Percentiles rank a stretch among this genome's conserved stretches.
phyloP scores from a whole-genome alignment of 2,888 invertebrate genomes.

The Dynastes hyllus region DNA sequence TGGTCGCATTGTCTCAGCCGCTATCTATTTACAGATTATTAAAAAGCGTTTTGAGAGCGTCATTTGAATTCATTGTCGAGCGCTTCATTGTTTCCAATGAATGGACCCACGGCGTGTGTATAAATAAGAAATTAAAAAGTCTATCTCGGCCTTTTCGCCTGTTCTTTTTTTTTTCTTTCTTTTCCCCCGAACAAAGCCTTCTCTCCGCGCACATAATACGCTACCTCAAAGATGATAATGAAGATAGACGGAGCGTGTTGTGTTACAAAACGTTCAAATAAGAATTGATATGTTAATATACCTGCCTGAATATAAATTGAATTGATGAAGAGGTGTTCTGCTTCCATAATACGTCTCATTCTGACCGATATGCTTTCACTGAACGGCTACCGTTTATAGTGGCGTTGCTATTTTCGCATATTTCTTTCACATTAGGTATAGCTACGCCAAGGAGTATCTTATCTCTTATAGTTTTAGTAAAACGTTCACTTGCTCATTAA shows the following conservation, averaged over 20 bases:
- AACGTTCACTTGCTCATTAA: too few relatives aligned
- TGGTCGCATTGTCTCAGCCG: constrained; percentile 60
- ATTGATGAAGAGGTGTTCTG: constrained; percentile 42
- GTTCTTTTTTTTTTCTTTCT: background rate
- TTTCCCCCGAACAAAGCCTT: constrained; percentile 54
- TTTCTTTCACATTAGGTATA: too few relatives aligned
- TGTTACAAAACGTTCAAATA: constrained; percentile 55
- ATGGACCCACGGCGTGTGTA: constrained; percentile 60
- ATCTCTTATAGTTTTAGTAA: too few relatives aligned
- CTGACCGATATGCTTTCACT: background rate
- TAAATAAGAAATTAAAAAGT: constrained; percentile 60
- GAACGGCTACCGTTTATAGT: too few relatives aligned
- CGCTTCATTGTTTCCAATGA: constrained; percentile 65
- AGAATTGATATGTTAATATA: constrained; percentile 52
- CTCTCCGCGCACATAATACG: constrained; percentile 12
- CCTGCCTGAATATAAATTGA: constrained; percentile 47
- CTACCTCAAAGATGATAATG: constrained; percentile 48
- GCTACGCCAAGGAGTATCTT: too few relatives aligned
- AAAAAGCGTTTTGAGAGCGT: constrained; percentile 64
- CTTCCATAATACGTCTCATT: constrained; percentile 31
- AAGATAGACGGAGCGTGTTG: constrained; percentile 47
- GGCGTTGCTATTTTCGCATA: too few relatives aligned
- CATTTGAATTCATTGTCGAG: constrained; percentile 63
- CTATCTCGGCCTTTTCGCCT: constrained; percentile 47
- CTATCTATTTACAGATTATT: constrained; percentile 64